Percentiles rank a stretch among this genome's conserved stretches.
phyloP scores from a whole-genome alignment of 2,797 vertebrate genomes.

The Apodemus agrarius region DNA sequence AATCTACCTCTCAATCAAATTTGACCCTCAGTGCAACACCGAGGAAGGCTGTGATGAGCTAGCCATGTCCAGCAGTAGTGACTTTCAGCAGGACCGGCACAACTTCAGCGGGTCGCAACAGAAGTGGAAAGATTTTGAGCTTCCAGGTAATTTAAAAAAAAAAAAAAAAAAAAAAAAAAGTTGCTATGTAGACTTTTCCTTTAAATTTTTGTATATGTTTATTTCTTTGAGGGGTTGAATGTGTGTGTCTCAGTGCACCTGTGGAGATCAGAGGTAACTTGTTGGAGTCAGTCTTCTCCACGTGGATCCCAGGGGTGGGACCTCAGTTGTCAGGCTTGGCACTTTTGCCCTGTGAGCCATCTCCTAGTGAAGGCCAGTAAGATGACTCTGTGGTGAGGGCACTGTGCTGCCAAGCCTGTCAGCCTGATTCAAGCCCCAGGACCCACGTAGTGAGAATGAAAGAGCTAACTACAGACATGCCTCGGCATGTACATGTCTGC shows the following conservation, averaged over 20 bases:
- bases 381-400: not conserved
- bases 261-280: not conserved
- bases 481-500: not conserved
- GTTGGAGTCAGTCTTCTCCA: not conserved
- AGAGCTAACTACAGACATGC: not conserved
- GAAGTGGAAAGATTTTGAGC: slow-evolving; percentile 98
- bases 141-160: slow-evolving; percentile 91
- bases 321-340: not conserved
- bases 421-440: not conserved
- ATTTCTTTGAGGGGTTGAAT: not conserved
- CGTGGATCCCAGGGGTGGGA: not conserved
- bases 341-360: not conserved
- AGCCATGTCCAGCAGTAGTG: slow-evolving; percentile 95
- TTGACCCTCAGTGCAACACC: slow-evolving; percentile 96
- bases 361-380: not conserved
- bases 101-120: slow-evolving; percentile 96
- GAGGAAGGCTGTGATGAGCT: slow-evolving; percentile 98
- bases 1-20: slow-evolving; percentile 97
- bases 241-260: not conserved
- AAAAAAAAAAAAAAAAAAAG: not conserved
- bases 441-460: not conserved
- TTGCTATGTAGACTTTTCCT: not conserved
- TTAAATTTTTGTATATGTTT: not conserved
- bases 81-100: slow-evolving; percentile 96
- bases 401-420: not conserved